Evolutionary conservation across 2,888 invertebrate genomes (phyloP).

Genomic region (Drosophila testacea): DNA sequence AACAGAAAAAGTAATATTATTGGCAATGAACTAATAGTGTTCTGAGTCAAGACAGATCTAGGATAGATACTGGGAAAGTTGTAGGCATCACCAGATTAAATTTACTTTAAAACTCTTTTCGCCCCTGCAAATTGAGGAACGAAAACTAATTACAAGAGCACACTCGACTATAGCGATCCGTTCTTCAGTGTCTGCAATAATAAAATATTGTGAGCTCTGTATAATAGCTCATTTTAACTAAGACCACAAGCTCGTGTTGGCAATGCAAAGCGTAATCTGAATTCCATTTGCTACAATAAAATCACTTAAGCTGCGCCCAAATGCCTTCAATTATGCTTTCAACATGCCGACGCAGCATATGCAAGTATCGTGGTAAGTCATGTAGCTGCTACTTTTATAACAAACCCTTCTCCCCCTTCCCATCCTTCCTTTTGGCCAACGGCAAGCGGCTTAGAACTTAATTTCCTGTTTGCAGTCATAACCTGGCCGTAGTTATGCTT

Average conservation of each 20-base stretch:
- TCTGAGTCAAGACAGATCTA: too few species aligned
- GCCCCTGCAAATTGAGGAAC: too few species aligned
- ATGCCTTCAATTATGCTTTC: slow-evolving; percentile 67
- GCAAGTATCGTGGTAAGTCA: slow-evolving; percentile 44
- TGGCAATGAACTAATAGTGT: too few species aligned
- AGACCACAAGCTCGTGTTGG: background rate
- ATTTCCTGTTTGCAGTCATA: slow-evolving; percentile 69
- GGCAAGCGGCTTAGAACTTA: slow-evolving; percentile 61
- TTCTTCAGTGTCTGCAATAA: too few species aligned
- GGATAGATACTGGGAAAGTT: too few species aligned
- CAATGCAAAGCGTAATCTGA: slow-evolving; percentile 3
- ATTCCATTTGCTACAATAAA: slow-evolving; percentile 53
- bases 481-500: slow-evolving; percentile 36
- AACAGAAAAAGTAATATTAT: too few species aligned
- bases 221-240: slow-evolving; percentile 1
- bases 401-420: background rate
- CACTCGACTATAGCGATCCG: too few species aligned
- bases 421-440: slow-evolving; percentile 1
- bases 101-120: too few species aligned
- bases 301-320: slow-evolving; percentile 57
- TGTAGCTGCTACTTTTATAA: slow-evolving; percentile 25
- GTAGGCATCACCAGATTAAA: too few species aligned
- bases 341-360: slow-evolving; percentile 35
- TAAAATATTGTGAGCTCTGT: background rate
- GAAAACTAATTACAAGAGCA: too few species aligned